Conservation (phyloP, 2,888 invertebrate species). For the Colostygia pectinataria region DNA sequence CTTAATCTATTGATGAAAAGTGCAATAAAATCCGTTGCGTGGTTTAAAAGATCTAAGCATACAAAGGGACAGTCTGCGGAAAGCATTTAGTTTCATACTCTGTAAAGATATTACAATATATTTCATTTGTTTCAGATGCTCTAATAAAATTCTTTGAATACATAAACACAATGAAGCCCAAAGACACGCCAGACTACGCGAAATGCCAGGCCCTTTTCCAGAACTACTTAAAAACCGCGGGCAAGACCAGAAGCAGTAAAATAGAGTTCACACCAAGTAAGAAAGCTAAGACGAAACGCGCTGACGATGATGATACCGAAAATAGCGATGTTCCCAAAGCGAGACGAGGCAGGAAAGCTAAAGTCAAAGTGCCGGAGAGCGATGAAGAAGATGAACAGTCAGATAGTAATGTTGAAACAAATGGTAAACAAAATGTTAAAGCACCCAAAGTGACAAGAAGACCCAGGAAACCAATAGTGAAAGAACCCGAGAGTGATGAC, state of each 20-base stretch:
- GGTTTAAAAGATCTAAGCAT: too few relatives aligned
- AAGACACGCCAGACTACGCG: conserved; percentile 88
- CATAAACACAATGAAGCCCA: conserved; percentile 86
- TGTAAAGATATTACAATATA: not conserved
- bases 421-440: too few relatives aligned
- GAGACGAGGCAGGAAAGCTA: conserved; percentile 34
- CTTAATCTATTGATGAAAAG: too few relatives aligned
- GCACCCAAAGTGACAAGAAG: too few relatives aligned
- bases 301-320: conserved; percentile 33
- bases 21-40: too few relatives aligned
- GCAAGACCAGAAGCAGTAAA: conserved; percentile 80
- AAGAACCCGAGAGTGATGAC: too few relatives aligned
- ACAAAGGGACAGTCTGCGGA: too few relatives aligned
- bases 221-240: conserved; percentile 85
- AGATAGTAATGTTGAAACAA: conserved; percentile 2
- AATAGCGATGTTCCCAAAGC: conserved; percentile 8
- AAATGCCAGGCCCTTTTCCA: conserved; percentile 86
- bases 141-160: conserved; percentile 86
- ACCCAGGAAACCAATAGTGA: too few relatives aligned
- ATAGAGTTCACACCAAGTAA: conserved; percentile 79
- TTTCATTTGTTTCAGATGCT: conserved; percentile 74
- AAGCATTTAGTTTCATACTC: too few relatives aligned
- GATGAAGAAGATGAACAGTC: conserved; percentile 34
- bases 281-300: conserved; percentile 38
- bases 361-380: conserved; percentile 31